Evolutionary conservation across 2,113 vertebrate species (phyloP), one percentile per base, ranked within the genome.

Genomic region (Suncus etruscus): DNA sequence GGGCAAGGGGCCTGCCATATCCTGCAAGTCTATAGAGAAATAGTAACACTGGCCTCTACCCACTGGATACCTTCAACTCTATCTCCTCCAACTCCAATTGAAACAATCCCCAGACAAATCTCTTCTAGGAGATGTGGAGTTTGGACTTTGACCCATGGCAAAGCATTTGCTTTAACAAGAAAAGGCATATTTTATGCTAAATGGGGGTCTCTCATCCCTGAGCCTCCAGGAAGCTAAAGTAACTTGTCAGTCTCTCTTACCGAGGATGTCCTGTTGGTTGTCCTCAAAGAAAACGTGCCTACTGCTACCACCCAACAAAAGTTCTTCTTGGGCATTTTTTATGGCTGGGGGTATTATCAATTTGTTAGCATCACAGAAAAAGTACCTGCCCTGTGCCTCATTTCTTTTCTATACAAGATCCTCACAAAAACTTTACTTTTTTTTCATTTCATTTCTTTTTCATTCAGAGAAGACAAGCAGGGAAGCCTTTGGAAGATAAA

Each of bases 371-470:
- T 85, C 25, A 61, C 20, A 45, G 54, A 48, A 50, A 77, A 1
- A 76, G n/a, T 0, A 22, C 47, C 7, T 75, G 25, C 16, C 72
- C 6, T 16, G 25, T 47, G 31, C 12, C 24, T 72, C 65, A 24
- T 1, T 68, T 85, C 87, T 39, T 66, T 25, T 79, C 68, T 75
- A 29, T 5, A 11, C 24, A 31, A 86, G 45, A 83, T 80, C 61
- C 18, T 83, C 25, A 25, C 3, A 58, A 54, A 86, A 89, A 18
- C 11, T 79, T 79, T 70, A 27, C 76, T 93, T 77, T 65, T 22
- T 50, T 94, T 85, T 61, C 27, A 90, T 91, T 90, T 68, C 20
- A 18, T 50, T 87, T 90, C 50, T 58, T 78, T 86, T 58, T 80
- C 32, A 15, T 81, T 83, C 76, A 45, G 3, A 48, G 73, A 83